Evolutionary conservation across 1,140 invertebrate species (phyloP), one percentile per base, ranked within the genome.

Genomic region (Drosophila persimilis): DNA sequence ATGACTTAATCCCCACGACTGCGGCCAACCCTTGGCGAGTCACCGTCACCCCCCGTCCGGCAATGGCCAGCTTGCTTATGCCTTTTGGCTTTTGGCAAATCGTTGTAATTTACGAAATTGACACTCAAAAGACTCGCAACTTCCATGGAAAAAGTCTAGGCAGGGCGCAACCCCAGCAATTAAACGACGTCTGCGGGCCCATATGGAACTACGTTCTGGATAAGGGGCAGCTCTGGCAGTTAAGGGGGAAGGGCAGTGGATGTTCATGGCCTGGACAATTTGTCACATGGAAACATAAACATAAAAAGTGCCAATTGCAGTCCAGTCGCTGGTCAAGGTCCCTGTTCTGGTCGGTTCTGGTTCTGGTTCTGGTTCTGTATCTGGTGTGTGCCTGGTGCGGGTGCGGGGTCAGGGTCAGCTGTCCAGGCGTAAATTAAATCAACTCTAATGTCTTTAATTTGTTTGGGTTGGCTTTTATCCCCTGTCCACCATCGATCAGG

Each of bases 371-470:
- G 24, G 3, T 26, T 31, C 35, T 44, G 24, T 2, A 9, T 8
- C 8, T 26, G 31, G 24, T 5, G 8, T 8, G 7, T 39, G 44
- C 13, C 7, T 35, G 71, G 50, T 66, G 59, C 57, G 57, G 73
- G 31, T 6, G 29, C 6, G 29, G 29, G 29, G 29, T 29, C 6
- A 8, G 7, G 78, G 67, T 85, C 76, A 81, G 81, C 75, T 88
- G 79, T 31, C 60, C 50, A 59, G 60, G 72, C 77, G 80, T 77
- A 88, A 88, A 88, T 88, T 88, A 88, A 88, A 88, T 88, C 74
- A 88, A 88, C 71, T 88, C 84, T 83, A 83, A 88, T 88, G 84
- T 77, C 84, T 88, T 88, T 88, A 88, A 88, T 88, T 88, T 88
- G 83, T 88, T 79, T 88, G 83, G 88, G 67, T 78, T 77, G 76